phyloP scores from a whole-genome alignment of 2,888 invertebrate species.

The Trachelus iudaicus region DNA sequence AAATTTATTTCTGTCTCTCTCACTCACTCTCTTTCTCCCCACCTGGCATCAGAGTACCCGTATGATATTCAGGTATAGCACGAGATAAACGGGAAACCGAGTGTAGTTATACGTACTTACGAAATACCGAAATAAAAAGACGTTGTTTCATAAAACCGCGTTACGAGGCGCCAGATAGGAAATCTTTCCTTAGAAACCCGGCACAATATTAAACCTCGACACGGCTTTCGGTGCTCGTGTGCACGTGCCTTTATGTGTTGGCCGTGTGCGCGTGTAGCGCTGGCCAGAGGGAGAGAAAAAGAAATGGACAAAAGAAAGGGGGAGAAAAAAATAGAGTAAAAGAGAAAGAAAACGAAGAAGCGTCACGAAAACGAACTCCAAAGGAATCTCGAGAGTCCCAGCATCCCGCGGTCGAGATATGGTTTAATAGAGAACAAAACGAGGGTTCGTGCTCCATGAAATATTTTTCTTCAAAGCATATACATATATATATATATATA shows the following conservation, averaged over 20 bases:
- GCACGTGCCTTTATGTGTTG: not conserved
- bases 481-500: too few species aligned
- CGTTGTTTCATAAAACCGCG: not conserved
- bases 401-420: not conserved
- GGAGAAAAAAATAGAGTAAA: slow-evolving; percentile 2
- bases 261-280: not conserved
- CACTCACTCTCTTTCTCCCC: not conserved
- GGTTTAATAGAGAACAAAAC: not conserved
- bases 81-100: not conserved
- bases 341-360: not conserved
- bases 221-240: not conserved
- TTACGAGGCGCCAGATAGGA: slow-evolving; percentile 1
- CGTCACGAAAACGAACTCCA: not conserved
- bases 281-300: not conserved
- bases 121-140: not conserved
- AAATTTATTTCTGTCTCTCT: not conserved
- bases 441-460: not conserved
- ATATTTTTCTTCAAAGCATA: not conserved
- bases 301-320: not conserved
- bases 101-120: not conserved
- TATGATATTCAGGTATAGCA: not conserved
- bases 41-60: not conserved
- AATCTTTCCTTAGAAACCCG: not conserved
- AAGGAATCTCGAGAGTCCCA: not conserved
- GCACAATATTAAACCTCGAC: slow-evolving; percentile 3